phyloP scores from a whole-genome alignment of 37 sponge, comb jelly and placozoan species.

The Dysidea cf. avara region DNA sequence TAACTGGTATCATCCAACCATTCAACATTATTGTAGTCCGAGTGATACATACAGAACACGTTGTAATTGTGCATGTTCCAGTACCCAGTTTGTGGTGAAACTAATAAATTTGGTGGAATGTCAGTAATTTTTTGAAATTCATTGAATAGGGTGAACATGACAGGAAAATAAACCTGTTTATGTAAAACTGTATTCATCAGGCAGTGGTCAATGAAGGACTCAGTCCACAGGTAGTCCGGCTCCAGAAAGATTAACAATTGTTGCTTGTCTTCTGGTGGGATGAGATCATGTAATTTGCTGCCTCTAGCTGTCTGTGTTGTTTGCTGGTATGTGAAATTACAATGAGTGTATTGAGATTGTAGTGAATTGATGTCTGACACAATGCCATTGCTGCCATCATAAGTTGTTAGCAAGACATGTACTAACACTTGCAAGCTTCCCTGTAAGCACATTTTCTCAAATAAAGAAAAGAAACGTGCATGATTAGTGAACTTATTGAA shows the following conservation, averaged over 20 bases:
- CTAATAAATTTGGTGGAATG: not conserved
- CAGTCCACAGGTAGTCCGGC: constrained; percentile 22
- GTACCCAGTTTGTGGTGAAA: constrained; percentile 46
- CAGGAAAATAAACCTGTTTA: constrained; percentile 45
- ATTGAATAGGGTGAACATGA: constrained; percentile 54
- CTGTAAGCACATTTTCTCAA: constrained; percentile 29
- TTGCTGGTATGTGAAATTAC: constrained; percentile 7
- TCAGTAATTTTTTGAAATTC: constrained; percentile 30
- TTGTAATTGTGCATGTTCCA: constrained; percentile 52
- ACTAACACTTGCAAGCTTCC: not conserved
- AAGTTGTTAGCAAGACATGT: constrained; percentile 37
- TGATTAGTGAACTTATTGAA: not conserved
- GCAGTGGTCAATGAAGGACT: constrained; percentile 46
- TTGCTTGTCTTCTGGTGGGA: not conserved
- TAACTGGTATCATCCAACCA: constrained; percentile 12
- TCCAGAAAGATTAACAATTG: constrained; percentile 39
- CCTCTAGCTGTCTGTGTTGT: no score
- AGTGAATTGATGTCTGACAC: not conserved
- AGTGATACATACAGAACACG: constrained; percentile 33
- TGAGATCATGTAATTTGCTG: not conserved
- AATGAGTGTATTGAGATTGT: not conserved
- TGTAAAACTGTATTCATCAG: constrained; percentile 28
- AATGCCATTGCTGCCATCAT: not conserved
- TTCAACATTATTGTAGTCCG: constrained; percentile 20
- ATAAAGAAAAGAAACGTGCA: constrained; percentile 27